These are phyloP conservation scores for Drosophila jambulina DNA, from an alignment of 1,140 invertebrate species.

Conservation along the genomic window DNA sequence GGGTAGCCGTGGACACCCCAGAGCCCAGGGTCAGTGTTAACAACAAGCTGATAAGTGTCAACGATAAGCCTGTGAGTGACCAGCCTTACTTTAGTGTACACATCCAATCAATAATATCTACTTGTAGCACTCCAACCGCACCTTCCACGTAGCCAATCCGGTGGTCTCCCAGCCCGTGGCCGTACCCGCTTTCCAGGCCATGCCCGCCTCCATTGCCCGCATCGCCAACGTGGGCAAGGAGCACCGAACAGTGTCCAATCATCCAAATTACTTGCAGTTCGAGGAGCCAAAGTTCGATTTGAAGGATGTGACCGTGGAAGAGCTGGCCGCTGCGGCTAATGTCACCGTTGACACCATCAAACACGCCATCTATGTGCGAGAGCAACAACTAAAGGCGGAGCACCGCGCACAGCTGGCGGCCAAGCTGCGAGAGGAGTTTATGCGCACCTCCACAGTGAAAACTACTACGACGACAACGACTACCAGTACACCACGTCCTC, in stretches of 20 bases:
- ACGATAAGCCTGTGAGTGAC: slow-evolving; percentile 52
- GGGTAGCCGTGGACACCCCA: slow-evolving; percentile 73
- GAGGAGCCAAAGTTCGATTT: slow-evolving; percentile 85
- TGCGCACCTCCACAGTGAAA: slow-evolving; percentile 85
- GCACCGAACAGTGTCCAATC: slow-evolving; percentile 44
- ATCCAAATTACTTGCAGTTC: slow-evolving; percentile 80
- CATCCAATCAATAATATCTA: not conserved
- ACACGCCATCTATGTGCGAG: slow-evolving; percentile 89
- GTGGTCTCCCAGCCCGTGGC: slow-evolving; percentile 78
- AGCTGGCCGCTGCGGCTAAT: slow-evolving; percentile 89
- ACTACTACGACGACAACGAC: slow-evolving; percentile 85
- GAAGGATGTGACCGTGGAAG: slow-evolving; percentile 86
- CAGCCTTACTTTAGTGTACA: no score
- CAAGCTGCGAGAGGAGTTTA: slow-evolving; percentile 76
- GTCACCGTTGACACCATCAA: slow-evolving; percentile 91
- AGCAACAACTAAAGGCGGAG: slow-evolving; percentile 88
- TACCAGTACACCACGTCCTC: slow-evolving; percentile 49
- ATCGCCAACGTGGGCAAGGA: slow-evolving; percentile 81
- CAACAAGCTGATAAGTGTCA: slow-evolving; percentile 66
- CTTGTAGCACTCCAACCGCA: slow-evolving; percentile 70
- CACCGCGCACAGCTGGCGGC: slow-evolving; percentile 72
- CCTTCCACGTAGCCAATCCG: slow-evolving; percentile 77
- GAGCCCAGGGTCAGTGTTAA: slow-evolving; percentile 77
- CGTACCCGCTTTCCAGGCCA: slow-evolving; percentile 79
- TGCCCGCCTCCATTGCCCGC: slow-evolving; percentile 86